Evolutionary conservation across 2,888 invertebrate genomes (phyloP), one percentile per base, ranked within the genome.

Genomic region (Pachydiplax longipennis): DNA sequence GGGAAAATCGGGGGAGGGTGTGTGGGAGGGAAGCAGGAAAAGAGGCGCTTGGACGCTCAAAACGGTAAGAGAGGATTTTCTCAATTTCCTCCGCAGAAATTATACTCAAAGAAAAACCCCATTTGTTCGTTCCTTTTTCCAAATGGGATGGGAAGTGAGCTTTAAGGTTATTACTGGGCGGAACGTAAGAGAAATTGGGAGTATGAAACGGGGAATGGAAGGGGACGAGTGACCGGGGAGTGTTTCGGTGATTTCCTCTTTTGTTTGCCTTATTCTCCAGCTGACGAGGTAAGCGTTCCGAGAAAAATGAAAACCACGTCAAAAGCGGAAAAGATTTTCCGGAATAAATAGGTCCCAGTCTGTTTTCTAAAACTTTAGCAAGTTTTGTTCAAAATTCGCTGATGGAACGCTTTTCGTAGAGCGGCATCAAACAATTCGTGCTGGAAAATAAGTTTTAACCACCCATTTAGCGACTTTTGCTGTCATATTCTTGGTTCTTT

Each of bases 41-140:
- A 35, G 80, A 80, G 35, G 80, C 31, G 35, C 18, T 25, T 13
- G 44, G 53, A 5, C 25, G 48, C 18, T 82, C 25, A 37, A 22
- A 81, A n/a, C 82, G 25, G 25, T 25, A 10, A 40, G 48, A n/a
- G 61, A 40, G 90, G 80, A 73, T 90, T 90, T 90, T 90, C 73
- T 80, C 80, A 90, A 90, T 90, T 90, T 90, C 90, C 90, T 90
- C 73, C 80, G 80, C 80, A 80, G 90, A 90, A 90, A 90, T 90
- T 90, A 90, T 90, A 80, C 80, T 80, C 80, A 80, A 80, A 90
- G 90, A 90, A 90, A 90, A 25, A 65, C 12, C 61, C 22, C 65
- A 90, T 90, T 61, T 90, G 58, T 90, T 61, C 73, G 31, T 37
- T 65, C 58, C 90, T 15, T 44, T 44, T 40, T 81, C 82, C 44